A percentile compares a stretch with the other conserved stretches of the same genome.
Conservation (phyloP, 2,113 vertebrate species). For the Phrynosoma blainvillii region DNA sequence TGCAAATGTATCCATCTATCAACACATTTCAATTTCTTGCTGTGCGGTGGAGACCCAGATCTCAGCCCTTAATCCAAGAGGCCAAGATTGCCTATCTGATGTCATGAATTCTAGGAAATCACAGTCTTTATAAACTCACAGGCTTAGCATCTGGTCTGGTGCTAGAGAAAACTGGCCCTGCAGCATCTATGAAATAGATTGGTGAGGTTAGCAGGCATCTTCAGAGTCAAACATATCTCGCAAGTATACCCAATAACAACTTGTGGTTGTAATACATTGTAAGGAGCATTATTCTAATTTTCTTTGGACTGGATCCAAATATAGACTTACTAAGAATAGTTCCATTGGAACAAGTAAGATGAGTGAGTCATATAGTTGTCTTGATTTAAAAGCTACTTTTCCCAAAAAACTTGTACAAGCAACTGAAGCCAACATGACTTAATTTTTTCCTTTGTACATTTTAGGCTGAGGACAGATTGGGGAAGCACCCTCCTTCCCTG, state of each 20-base stretch:
- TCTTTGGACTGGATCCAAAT: not conserved
- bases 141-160: slow-evolving; percentile 10
- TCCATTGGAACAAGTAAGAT: not conserved
- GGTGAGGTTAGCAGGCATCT: not conserved
- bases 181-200: not conserved
- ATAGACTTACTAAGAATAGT: not conserved
- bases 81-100: slow-evolving; percentile 20
- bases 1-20: slow-evolving; percentile 71
- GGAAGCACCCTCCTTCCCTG: not conserved
- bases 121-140: slow-evolving; percentile 14
- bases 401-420: no score
- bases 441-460: not conserved
- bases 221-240: slow-evolving; percentile 16
- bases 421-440: not conserved
- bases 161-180: not conserved
- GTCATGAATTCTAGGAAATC: slow-evolving; percentile 23
- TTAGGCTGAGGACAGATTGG: not conserved
- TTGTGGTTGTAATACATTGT: not conserved
- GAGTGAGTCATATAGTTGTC: not conserved
- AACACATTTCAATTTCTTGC: slow-evolving; percentile 72
- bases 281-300: not conserved
- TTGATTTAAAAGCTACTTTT: no score
- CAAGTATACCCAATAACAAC: not conserved
- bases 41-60: slow-evolving; percentile 40
- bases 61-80: slow-evolving; percentile 47